phyloP scores from a whole-genome alignment of 2,113 vertebrate species.

The Tylochromis polylepis region DNA sequence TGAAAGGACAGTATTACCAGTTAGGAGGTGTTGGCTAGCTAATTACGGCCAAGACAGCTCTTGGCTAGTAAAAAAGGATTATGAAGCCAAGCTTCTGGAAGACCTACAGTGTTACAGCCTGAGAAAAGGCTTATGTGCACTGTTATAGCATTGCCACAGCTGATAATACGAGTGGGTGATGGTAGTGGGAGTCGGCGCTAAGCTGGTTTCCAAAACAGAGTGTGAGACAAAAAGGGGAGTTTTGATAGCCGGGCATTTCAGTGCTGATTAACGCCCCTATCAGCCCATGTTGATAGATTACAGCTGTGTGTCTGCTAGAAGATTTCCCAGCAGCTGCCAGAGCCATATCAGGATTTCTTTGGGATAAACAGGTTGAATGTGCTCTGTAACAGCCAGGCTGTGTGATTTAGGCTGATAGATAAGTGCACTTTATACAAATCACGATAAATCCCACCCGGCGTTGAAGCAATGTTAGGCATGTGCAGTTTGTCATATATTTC shows the following conservation, averaged over 20 bases:
- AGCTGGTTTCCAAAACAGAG: neutral
- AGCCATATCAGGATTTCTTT: neutral
- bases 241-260: neutral
- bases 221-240: neutral
- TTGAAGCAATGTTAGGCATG: constrained; percentile 11
- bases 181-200: neutral
- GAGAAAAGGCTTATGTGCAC: neutral
- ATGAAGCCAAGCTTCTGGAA: neutral
- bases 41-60: neutral
- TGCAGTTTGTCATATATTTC: neutral
- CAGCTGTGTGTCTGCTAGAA: neutral
- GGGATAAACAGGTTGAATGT: neutral
- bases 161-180: neutral
- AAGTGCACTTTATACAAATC: neutral
- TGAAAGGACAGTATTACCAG: neutral
- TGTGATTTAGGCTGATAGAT: constrained; percentile 12
- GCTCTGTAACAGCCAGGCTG: neutral
- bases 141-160: neutral
- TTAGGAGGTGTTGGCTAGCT: neutral
- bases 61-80: neutral
- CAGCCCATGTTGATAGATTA: neutral
- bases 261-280: neutral
- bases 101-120: neutral
- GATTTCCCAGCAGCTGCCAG: neutral
- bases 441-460: neutral